Evolutionary conservation across 2,113 vertebrate species (phyloP).

Genomic region (Pomatorhinus ruficollis): DNA sequence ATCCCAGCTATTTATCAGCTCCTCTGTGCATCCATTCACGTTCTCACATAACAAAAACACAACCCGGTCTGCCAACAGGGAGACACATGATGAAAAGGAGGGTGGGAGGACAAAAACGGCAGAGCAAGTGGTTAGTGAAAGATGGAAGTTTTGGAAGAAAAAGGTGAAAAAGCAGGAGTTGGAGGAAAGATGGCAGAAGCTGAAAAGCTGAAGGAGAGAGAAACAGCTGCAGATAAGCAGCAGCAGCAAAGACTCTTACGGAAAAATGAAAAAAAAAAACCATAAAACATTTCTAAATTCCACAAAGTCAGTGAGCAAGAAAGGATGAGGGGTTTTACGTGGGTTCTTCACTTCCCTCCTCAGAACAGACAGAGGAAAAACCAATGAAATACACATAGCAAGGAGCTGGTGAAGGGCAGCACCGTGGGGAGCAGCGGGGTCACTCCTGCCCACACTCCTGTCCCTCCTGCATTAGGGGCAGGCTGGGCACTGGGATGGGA

Average conservation of each 20-base stretch:
- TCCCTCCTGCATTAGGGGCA: neutral
- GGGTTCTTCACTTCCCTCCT: neutral
- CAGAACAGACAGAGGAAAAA: neutral
- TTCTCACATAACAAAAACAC: neutral
- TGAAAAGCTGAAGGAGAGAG: neutral
- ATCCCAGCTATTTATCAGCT: neutral
- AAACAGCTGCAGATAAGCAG: neutral
- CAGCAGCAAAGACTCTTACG: neutral
- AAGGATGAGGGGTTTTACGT: neutral
- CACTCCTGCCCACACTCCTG: neutral
- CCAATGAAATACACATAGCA: rapidly evolving
- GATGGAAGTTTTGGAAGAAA: neutral
- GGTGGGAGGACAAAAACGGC: neutral
- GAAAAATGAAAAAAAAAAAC: neutral
- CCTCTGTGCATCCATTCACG: neutral
- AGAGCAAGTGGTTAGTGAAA: neutral
- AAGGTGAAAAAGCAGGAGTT: neutral
- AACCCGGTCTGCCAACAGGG: neutral
- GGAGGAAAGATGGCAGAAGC: neutral
- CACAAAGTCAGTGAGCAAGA: rapidly evolving
- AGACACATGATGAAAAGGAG: neutral
- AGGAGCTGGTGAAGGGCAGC: neutral
- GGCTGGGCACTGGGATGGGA: neutral
- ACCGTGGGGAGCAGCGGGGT: neutral
- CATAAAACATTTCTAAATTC: neutral